Percentiles rank a stretch among this genome's conserved stretches.
Evolutionary conservation across 2,797 vertebrate species (phyloP).

Genomic region (Heterohyrax brucei): DNA sequence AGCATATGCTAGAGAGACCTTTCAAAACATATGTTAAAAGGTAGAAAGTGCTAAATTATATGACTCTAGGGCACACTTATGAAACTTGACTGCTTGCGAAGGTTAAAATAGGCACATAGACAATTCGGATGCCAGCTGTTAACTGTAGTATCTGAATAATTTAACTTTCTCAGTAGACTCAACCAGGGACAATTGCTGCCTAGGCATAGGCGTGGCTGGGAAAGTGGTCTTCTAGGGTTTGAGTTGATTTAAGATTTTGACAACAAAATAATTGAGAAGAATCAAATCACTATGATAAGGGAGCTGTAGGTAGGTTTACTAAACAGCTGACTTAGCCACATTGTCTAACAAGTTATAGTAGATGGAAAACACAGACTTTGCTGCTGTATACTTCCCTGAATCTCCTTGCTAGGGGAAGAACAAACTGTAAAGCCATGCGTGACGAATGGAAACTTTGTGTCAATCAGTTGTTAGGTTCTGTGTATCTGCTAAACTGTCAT

Average conservation of each 20-base stretch:
- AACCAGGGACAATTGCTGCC: background rate
- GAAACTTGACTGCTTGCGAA: conserved; percentile 5
- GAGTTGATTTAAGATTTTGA: conserved; percentile 22
- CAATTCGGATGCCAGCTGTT: background rate
- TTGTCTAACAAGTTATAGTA: background rate
- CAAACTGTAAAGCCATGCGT: background rate
- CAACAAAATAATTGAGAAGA: conserved; percentile 36
- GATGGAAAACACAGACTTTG: background rate
- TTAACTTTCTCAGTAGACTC: background rate
- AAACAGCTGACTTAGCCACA: background rate
- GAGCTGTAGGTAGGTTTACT: background rate
- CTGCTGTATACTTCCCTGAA: background rate
- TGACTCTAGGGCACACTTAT: background rate
- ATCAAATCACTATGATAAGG: background rate
- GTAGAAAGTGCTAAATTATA: conserved; percentile 18
- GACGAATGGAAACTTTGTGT: background rate
- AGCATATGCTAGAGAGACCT: background rate
- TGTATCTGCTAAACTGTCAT: background rate
- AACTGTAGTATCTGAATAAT: background rate
- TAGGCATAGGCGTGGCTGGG: background rate
- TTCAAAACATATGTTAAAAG: conserved; percentile 23
- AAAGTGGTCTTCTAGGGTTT: background rate
- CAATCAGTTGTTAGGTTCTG: background rate
- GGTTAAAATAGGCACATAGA: background rate
- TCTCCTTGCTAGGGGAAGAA: background rate